phyloP scores from a whole-genome alignment of 2,888 invertebrate genomes.

The Cremastinae sp. region DNA sequence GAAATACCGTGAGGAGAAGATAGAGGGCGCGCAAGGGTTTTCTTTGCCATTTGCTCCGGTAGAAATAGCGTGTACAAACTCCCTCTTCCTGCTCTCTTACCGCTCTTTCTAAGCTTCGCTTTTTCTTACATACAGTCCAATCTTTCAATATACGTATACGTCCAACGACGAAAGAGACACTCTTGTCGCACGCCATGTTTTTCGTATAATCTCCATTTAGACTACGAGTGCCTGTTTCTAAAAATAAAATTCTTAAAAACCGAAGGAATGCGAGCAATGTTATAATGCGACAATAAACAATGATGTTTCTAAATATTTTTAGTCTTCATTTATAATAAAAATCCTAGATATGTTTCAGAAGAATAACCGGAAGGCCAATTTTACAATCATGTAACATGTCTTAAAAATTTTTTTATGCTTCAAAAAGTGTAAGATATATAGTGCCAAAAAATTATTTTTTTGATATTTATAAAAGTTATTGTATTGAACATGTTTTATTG shows the following conservation, averaged over 20 bases:
- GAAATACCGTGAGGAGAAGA: constrained; percentile 51
- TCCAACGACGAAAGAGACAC: constrained; percentile 10
- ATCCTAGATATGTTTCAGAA: no score
- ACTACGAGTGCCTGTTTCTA: no score
- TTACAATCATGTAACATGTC: no score
- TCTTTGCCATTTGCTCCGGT: constrained; percentile 45
- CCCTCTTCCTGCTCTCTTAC: constrained; percentile 47
- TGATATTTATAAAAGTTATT: no score
- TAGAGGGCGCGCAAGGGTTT: constrained; percentile 49
- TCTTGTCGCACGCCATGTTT: no score
- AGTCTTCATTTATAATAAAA: background rate
- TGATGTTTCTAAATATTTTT: constrained; percentile 6
- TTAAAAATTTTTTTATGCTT: no score
- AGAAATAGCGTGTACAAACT: constrained; percentile 54
- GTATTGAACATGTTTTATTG: no score
- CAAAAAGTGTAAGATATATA: no score
- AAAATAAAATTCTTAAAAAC: no score
- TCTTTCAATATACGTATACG: constrained; percentile 34
- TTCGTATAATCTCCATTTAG: constrained; percentile 60
- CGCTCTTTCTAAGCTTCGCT: constrained; percentile 56
- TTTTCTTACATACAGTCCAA: constrained; percentile 50
- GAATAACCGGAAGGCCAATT: no score
- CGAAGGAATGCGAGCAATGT: background rate
- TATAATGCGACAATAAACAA: no score
- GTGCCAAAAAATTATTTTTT: no score